These are phyloP conservation scores for Dipus sagitta DNA, from an alignment of 2,797 vertebrate genomes.

Conservation along the genomic window DNA sequence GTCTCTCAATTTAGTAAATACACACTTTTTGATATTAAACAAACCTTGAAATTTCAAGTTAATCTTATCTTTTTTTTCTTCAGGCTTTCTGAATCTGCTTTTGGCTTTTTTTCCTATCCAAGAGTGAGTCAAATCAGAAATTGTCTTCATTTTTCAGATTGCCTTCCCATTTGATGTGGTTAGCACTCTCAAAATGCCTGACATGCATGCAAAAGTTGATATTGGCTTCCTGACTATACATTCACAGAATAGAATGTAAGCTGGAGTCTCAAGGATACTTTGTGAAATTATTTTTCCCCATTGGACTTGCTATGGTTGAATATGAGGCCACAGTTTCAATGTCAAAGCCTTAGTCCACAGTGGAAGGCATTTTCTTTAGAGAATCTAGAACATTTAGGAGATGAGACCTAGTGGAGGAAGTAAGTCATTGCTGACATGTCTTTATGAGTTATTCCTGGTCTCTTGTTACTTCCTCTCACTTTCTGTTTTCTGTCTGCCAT, in stretches of 20 bases:
- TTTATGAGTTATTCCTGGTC: too few relatives aligned
- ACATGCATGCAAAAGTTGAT: background rate
- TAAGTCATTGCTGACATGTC: too few relatives aligned
- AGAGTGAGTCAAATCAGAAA: background rate
- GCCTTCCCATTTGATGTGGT: background rate
- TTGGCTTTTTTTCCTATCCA: background rate
- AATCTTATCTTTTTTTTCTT: background rate
- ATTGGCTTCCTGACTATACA: background rate
- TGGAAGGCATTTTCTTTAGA: too few relatives aligned
- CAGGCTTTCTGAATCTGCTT: slow-evolving; percentile 3
- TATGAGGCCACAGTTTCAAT: too few relatives aligned
- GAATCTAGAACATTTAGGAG: too few relatives aligned
- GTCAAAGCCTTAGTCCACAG: too few relatives aligned
- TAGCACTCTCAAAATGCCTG: background rate
- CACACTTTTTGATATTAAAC: background rate
- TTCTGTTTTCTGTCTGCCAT: background rate
- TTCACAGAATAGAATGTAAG: background rate
- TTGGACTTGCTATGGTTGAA: too few relatives aligned
- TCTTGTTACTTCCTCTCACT: background rate
- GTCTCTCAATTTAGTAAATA: background rate
- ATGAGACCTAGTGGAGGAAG: too few relatives aligned
- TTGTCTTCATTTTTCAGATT: background rate
- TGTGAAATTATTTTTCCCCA: background rate
- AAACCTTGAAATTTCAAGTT: slow-evolving; percentile 3
- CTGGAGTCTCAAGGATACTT: background rate